Base-by-base conservation (phyloP, 2,888 invertebrate species). In the Aspidiotus rigidus region DNA sequence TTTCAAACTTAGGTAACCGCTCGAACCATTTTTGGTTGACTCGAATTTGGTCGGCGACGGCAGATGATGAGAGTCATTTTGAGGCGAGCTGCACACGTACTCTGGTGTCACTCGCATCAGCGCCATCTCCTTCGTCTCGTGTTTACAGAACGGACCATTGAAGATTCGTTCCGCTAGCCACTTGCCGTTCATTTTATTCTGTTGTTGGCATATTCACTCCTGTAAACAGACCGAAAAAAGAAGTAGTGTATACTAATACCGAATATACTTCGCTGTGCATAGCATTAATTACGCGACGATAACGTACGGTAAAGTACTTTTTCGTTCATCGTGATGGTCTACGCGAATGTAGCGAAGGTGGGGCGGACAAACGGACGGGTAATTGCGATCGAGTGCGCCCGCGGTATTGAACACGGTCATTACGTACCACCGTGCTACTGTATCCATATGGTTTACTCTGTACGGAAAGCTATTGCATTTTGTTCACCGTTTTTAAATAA, bases 1-100 rank as follows among this genome's bases (percentile, higher is more conserved):
- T 7, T 74, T 73, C 40, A 75, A 75, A 1, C 73, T 73, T 40
- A 75, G 70, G 11, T 71, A 71, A 40, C 73, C 74, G 49, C 28
- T n/a, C 55, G 39, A 9, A 8, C 41, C 66, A 7, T 59, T 59
- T 53, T 67, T 67, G 11, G 57, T 5, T 10, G 67, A 40, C 28
- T 59, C 59, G 10, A 13, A 17, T 10, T n/a, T 9, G n/a, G 17
- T 11, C 17, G 17, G 11, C 11, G 17, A 13, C 10, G 59, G 59
- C 28, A 13, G 13, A 13, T 17, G 17, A 28, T 16, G 13, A 11
- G 56, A 15, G n/a, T 53, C 53, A n/a, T n/a, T 53, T 28, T 28
- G 28, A 28, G 28, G 28, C 16, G 9, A 9, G 9, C 56, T 17
- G 7, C 16, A 10, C 28, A 59, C 15, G 60, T 44, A 40, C 11